Percentiles rank a stretch among this genome's conserved stretches.
These are phyloP conservation scores for Aphrocallistes beatrix DNA, from an alignment of 37 sponge, comb jelly and placozoan species.

Conservation along the genomic window DNA sequence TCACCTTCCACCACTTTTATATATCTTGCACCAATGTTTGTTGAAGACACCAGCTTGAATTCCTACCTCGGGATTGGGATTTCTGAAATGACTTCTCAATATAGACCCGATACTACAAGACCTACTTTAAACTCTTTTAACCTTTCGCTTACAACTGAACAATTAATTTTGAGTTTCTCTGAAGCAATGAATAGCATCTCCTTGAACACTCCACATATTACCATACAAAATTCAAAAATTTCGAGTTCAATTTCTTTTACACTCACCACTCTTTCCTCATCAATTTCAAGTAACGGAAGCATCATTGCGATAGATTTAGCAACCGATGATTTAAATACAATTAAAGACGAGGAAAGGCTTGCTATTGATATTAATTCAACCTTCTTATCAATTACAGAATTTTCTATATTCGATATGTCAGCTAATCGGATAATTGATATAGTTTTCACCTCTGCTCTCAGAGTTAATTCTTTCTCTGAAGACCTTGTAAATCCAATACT, in stretches of 20 bases:
- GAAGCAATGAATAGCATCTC: constrained; percentile 45
- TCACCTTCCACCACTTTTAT: constrained; percentile 39
- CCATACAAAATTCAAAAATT: neutral
- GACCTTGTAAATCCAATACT: neutral
- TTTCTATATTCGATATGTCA: constrained; percentile 40
- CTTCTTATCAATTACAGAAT: constrained; percentile 35
- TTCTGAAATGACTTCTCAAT: constrained; percentile 25
- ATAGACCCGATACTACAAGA: constrained; percentile 37
- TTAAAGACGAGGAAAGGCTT: constrained; percentile 52
- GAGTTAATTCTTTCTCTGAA: neutral
- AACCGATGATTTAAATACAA: constrained; percentile 44
- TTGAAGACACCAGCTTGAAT: constrained; percentile 29
- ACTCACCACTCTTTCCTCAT: neutral
- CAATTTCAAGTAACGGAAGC: constrained; percentile 30
- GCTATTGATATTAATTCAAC: constrained; percentile 47
- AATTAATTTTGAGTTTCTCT: constrained; percentile 53
- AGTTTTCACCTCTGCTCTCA: neutral
- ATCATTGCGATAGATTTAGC: constrained; percentile 28
- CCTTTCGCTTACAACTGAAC: constrained; percentile 49
- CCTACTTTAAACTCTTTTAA: constrained; percentile 38
- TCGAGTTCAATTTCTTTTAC: neutral
- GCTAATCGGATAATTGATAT: neutral
- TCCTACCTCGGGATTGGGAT: neutral
- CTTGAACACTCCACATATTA: neutral
- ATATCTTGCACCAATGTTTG: constrained; percentile 12